Base-by-base conservation (phyloP, 2,888 invertebrate species). In the Odontocolon sp. region DNA sequence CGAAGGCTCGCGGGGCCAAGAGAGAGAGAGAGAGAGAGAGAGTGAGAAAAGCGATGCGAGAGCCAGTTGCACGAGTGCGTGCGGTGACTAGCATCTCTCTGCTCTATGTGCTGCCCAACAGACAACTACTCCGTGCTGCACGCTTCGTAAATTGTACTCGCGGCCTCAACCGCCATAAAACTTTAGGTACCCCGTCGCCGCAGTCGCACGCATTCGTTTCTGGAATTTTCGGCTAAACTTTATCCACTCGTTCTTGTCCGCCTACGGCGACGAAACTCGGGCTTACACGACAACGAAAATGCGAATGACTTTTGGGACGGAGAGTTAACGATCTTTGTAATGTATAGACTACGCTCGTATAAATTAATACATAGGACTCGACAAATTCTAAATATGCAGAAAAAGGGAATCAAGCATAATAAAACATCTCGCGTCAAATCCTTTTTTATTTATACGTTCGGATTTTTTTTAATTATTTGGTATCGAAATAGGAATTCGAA, bases 101-200 rank as follows among this genome's bases (percentile, higher is more conserved):
- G 63, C 56, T 67, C 61, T 71, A 72, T 57, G 67, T 42, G 23
- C 11, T 50, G 21, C n/a, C 61, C 54, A 61, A 47, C 45, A 8
- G 11, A 47, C 45, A 59, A 40, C 56, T 28, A 14, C 14, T 23
- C 9, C 21, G 33, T 42, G 61, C 56, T 50, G 71, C 56, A 63
- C 63, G 67, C 77, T 68, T 63, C 67, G 71, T 57, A 72, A 77
- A 77, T 77, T 71, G 67, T 64, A 72, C 67, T 72, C 77, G 77
- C 77, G 57, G 63, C 72, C 50, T 40, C 33, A 67, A 54, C 47
- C 70, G 56, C 52, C 75, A 64, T 69, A 69, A 66, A 76, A 71
- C 38, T 45, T 59, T 26, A 40, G 59, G 59, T 76, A 61, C 54
- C 56, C 9, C 61, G 61, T 54, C 38, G 40, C 40, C n/a, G n/a